These are phyloP conservation scores for Eristalis pertinax DNA, from an alignment of 2,888 invertebrate species.

Conservation along the genomic window DNA sequence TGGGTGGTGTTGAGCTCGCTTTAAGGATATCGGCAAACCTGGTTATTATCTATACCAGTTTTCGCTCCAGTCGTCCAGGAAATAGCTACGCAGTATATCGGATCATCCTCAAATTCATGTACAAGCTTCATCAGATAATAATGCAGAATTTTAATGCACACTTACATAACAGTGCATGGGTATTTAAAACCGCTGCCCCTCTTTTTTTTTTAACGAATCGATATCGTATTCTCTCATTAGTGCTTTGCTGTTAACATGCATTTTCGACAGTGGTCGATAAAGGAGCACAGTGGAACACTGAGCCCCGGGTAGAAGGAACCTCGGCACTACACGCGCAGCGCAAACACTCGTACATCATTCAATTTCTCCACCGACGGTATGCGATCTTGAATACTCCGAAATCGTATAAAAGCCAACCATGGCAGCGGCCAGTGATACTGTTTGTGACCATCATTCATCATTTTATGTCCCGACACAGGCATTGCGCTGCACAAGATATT, in stretches of 20 bases:
- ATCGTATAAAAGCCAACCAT: conserved; percentile 35
- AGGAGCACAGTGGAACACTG: neutral
- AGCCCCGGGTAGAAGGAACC: too few relatives aligned
- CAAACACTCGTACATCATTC: conserved; percentile 11
- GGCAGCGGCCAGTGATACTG: conserved; percentile 44
- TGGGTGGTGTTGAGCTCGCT: too few relatives aligned
- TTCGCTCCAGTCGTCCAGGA: neutral
- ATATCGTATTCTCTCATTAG: conserved; percentile 35
- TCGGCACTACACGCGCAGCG: neutral
- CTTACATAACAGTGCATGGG: conserved; percentile 7
- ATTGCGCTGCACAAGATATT: conserved; percentile 2
- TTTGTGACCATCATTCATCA: conserved; percentile 56
- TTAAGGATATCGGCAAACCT: neutral
- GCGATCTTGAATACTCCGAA: conserved; percentile 21
- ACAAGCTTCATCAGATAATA: neutral
- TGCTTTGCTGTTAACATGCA: conserved; percentile 26
- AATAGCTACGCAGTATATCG: neutral
- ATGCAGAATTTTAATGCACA: neutral
- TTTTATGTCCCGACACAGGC: conserved; percentile 38
- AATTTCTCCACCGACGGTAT: conserved; percentile 9
- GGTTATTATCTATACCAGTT: neutral
- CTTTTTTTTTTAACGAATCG: neutral
- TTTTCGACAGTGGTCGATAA: conserved; percentile 28
- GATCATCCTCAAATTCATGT: neutral
- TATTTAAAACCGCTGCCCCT: neutral